These are phyloP conservation scores for Xestia c-nigrum DNA, from an alignment of 2,888 invertebrate species.

Conservation along the genomic window DNA sequence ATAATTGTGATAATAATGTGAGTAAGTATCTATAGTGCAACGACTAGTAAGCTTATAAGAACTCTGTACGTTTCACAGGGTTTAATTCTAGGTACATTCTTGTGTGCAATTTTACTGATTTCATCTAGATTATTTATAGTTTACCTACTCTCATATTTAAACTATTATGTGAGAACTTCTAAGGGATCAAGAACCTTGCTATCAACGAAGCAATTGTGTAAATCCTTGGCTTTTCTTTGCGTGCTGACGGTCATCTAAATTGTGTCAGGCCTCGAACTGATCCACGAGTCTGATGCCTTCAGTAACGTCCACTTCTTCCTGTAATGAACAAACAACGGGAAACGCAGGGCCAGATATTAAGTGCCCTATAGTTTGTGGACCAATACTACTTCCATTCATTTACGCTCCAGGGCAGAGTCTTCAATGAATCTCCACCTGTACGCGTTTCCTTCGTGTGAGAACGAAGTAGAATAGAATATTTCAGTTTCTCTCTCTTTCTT, in stretches of 20 bases:
- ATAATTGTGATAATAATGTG: conserved; percentile 77
- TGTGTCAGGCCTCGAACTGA: neutral
- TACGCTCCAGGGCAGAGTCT: neutral
- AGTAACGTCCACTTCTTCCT: neutral
- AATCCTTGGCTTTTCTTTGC: neutral
- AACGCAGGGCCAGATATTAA: neutral
- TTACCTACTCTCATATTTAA: neutral
- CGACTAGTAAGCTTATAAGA: neutral
- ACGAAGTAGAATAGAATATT: neutral
- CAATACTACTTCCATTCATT: neutral
- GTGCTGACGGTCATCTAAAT: neutral
- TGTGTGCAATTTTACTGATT: neutral
- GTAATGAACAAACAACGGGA: neutral
- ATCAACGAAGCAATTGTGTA: neutral
- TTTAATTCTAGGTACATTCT: neutral
- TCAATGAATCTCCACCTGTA: neutral
- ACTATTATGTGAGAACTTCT: neutral
- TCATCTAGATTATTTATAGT: neutral
- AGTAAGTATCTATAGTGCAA: conserved; percentile 62
- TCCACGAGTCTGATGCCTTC: neutral
- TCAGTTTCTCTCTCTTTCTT: no score
- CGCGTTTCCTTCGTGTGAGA: neutral
- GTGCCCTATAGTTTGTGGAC: neutral
- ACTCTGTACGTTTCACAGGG: neutral
- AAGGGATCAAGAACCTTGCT: neutral